Base-by-base conservation (phyloP, 1,140 invertebrate genomes). In the Manduca sexta region DNA sequence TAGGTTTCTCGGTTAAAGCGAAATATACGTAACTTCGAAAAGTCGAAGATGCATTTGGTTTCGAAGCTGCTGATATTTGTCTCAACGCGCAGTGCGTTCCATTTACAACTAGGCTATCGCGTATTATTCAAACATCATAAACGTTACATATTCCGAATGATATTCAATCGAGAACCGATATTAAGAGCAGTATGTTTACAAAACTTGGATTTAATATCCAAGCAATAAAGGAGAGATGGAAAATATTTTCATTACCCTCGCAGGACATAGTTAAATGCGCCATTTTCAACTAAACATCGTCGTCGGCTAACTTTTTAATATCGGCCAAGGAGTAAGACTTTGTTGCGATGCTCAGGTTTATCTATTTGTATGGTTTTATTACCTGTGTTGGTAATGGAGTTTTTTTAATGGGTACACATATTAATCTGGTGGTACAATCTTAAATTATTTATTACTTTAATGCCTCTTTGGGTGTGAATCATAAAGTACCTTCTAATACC, bases 161-260 rank as follows among this genome's bases (percentile, higher is more conserved):
- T n/a, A 10, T 34, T 6, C 21, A 47, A 30, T 33, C 39, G 38
- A 44, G 29, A 52, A 49, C 37, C 21, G 1, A 8, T 59, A 52
- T 60, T 65, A 63, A 29, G 35, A 12, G 7, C 5, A 12, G 1
- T 29, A 48, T 62, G 49, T 69, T 72, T 66, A 50, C 47, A 42
- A 55, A 65, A 64, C 64, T 55, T 60, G 53, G 66, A 77, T 74
- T 74, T 77, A 74, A 77, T 74, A 74, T 69, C 65, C 26, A 47
- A 49, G 63, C 69, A 69, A 69, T 72, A 75, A 74, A 74, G 52
- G 48, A 62, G 47, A 57, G 63, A 69, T 67, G 66, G 67, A 73
- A 71, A 72, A 75, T 66, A 74, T 78, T 74, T 74, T 74, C 70
- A 78, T 78, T 74, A 67, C 65, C 49, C 52, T 55, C 50, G 17